Evolutionary conservation across 2,113 vertebrate genomes (phyloP).

Genomic region (Pimephales promelas): DNA sequence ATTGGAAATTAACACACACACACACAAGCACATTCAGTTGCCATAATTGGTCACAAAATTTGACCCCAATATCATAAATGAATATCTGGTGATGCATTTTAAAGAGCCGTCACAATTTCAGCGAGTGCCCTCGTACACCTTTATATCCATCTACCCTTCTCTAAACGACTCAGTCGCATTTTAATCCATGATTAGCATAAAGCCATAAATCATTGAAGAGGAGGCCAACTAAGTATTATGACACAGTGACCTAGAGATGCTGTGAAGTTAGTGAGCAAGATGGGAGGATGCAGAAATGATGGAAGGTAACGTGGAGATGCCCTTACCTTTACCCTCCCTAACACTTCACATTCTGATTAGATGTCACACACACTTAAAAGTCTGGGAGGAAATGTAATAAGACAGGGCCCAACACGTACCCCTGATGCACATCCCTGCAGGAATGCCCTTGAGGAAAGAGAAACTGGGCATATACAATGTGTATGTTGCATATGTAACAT

Average conservation of each 20-base stretch:
- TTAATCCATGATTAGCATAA: constrained; percentile 38
- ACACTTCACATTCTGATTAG: constrained; percentile 37
- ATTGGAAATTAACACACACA: neutral
- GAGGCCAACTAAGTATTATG: constrained; percentile 34
- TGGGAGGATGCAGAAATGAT: constrained; percentile 25
- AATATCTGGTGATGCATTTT: constrained; percentile 30
- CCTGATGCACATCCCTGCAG: neutral
- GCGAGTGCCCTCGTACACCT: neutral
- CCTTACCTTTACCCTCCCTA: constrained; percentile 9
- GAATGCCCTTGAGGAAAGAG: neutral
- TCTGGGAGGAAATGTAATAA: neutral
- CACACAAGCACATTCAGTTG: neutral
- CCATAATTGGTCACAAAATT: constrained; percentile 23
- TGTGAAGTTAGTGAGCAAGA: constrained; percentile 7
- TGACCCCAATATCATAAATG: constrained; percentile 17
- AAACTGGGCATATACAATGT: neutral
- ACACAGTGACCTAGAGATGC: constrained; percentile 39
- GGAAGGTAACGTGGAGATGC: constrained; percentile 29
- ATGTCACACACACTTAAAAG: constrained; percentile 26
- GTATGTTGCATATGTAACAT: neutral
- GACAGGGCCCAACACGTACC: neutral
- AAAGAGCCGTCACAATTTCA: constrained; percentile 39
- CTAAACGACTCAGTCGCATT: constrained; percentile 18
- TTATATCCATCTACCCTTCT: constrained; percentile 25
- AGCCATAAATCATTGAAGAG: constrained; percentile 45